Evolutionary conservation across 2,113 vertebrate species (phyloP).

Genomic region (Hucho hucho): DNA sequence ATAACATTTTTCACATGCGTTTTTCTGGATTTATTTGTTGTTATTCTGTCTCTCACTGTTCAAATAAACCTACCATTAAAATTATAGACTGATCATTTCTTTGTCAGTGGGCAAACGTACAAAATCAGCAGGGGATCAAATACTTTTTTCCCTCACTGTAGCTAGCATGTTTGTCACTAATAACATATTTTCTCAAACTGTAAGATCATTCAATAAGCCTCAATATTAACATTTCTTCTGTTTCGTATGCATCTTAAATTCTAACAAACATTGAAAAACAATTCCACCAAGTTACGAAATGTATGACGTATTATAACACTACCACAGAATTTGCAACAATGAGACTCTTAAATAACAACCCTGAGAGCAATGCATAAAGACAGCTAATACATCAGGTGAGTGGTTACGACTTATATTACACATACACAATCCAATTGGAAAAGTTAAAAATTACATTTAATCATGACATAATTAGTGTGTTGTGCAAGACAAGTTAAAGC

Average conservation of each 20-base stretch:
- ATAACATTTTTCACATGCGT: too few species aligned
- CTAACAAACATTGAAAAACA: background rate
- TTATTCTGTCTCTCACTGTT: too few species aligned
- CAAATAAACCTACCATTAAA: too few species aligned
- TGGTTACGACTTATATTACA: background rate
- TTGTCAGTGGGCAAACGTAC: too few species aligned
- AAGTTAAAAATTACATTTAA: too few species aligned
- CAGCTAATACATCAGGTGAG: background rate
- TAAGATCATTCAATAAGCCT: background rate
- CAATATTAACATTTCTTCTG: background rate
- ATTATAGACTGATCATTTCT: too few species aligned
- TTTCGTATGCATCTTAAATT: background rate
- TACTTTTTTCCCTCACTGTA: too few species aligned
- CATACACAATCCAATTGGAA: background rate
- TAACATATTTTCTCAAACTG: background rate
- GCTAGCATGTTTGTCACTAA: background rate
- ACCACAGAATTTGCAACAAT: background rate
- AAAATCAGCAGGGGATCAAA: too few species aligned
- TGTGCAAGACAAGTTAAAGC: background rate
- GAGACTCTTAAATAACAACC: conserved; percentile 20
- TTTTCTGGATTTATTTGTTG: too few species aligned
- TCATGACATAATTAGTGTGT: conserved; percentile 18
- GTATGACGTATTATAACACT: background rate
- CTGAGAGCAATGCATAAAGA: conserved; percentile 21
- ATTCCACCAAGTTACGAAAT: background rate